Evolutionary conservation across 2,888 invertebrate genomes (phyloP).

Genomic region (Drosophila seclusa): DNA sequence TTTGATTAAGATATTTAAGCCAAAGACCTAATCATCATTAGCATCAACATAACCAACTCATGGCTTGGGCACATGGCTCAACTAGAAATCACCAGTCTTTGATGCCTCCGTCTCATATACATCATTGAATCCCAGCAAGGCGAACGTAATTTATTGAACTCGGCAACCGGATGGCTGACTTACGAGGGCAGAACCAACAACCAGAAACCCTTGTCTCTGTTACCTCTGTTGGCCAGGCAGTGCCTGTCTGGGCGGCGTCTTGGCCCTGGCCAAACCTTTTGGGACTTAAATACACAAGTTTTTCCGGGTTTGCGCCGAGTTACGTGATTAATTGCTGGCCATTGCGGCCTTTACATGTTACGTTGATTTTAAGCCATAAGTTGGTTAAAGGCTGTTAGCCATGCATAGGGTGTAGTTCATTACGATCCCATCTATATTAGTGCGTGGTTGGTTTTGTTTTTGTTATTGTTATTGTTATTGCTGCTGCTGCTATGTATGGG

Average conservation of each 20-base stretch:
- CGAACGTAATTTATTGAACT: conserved; percentile 74
- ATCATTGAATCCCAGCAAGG: conserved; percentile 65
- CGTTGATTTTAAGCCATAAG: conserved; percentile 72
- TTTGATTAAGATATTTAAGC: conserved; percentile 82
- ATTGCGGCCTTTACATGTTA: conserved; percentile 59
- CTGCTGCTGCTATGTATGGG: background rate
- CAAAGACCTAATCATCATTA: conserved; percentile 80
- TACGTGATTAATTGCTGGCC: conserved; percentile 71
- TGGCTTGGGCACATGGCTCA: conserved; percentile 39
- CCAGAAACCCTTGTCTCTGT: conserved; percentile 16
- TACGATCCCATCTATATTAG: conserved; percentile 43
- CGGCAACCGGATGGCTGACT: conserved; percentile 47
- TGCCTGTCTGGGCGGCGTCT: conserved; percentile 2
- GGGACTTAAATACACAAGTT: conserved; percentile 69
- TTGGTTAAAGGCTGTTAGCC: conserved; percentile 59
- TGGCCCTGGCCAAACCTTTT: conserved; percentile 51
- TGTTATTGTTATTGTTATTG: background rate
- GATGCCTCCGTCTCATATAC: conserved; percentile 66
- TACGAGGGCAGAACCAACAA: conserved; percentile 34
- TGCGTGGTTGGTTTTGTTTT: conserved; percentile 4
- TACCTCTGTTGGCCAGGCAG: conserved; percentile 12
- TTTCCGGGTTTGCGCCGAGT: conserved; percentile 54
- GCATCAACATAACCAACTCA: conserved; percentile 74
- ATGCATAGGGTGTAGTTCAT: conserved; percentile 70
- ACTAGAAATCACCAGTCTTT: conserved; percentile 62